Percentiles rank a stretch among this genome's conserved stretches.
Conservation (phyloP, 2,888 invertebrate species). For the Acrobasis consociella region DNA sequence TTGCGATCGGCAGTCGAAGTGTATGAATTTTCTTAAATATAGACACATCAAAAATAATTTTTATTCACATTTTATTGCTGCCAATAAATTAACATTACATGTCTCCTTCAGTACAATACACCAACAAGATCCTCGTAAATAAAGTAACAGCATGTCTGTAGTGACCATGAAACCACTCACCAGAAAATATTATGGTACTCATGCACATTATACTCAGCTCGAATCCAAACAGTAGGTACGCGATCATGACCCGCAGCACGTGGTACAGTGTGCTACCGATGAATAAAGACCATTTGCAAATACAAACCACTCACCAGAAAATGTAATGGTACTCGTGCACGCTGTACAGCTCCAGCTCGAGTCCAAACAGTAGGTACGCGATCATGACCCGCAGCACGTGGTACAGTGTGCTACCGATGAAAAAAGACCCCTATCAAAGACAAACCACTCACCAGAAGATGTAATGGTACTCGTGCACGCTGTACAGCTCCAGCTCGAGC, state of each 20-base stretch:
- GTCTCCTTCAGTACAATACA: too few relatives aligned
- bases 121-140: too few relatives aligned
- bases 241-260: slow-evolving; percentile 95
- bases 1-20: too few relatives aligned
- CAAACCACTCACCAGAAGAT: slow-evolving; percentile 90
- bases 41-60: too few relatives aligned
- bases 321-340: slow-evolving; percentile 98
- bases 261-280: slow-evolving; percentile 97
- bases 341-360: slow-evolving; percentile 97
- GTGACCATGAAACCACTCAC: slow-evolving; percentile 67
- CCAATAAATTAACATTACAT: too few relatives aligned
- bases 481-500: slow-evolving; percentile 97
- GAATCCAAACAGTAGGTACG: slow-evolving; percentile 96
- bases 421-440: too few relatives aligned
- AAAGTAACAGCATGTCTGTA: too few relatives aligned
- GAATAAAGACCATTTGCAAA: too few relatives aligned
- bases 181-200: slow-evolving; percentile 98
- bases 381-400: slow-evolving; percentile 96
- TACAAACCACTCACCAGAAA: slow-evolving; percentile 88
- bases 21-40: too few relatives aligned
- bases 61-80: too few relatives aligned
- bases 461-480: slow-evolving; percentile 97
- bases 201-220: slow-evolving; percentile 97
- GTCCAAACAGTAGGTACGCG: slow-evolving; percentile 95
- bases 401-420: slow-evolving; percentile 95